Base-by-base conservation (phyloP, 2,797 vertebrate species). In the Sebastes melanostomus region DNA sequence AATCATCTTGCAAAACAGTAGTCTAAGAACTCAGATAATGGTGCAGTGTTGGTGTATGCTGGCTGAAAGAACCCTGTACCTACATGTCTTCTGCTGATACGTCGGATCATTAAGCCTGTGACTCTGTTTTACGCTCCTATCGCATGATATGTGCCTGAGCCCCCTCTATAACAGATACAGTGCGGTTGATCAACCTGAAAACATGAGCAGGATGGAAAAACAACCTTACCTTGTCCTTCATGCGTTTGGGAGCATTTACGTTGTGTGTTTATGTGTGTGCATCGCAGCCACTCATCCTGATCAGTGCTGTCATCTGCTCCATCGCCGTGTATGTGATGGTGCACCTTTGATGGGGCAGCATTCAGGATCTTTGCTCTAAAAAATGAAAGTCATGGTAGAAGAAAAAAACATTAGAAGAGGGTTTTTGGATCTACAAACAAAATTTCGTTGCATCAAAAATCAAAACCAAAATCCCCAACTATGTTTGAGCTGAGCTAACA, bases 131-230 rank as follows among this genome's bases (percentile, higher is more conserved):
- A 85, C 87, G 92, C 82, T 90, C 87, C 82, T 82, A 81, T 73
- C 78, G 90, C 93, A 94, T 93, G 93, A 89, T 79, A 80, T 74
- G 89, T 91, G 93, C 92, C 91, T 90, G 91, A 92, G 82, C 77
- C 84, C 65, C 77, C 42, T 84, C 70, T 68, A 69, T 83, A 78
- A 85, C 83, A 78, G 86, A 84, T 29, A 62, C 66, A 80, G 81
- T 14, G 66, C 60, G 62, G 86, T 83, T 82, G 83, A 86, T 86
- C 81, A 73, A 87, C 84, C 77, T 85, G 91, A 87, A 90, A 67
- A 77, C 77, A 73, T 74, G 68, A 81, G 68, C 79, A 84, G 83
- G 78, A 81, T 42, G 24, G 63, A 67, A 67, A 71, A 69, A 58
- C 29, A 55, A 61, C 69, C 60, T 36, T 16, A 58, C 59, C 55